These are phyloP conservation scores for Tupiocoris notatus DNA, from an alignment of 2,888 invertebrate genomes.

Conservation along the genomic window DNA sequence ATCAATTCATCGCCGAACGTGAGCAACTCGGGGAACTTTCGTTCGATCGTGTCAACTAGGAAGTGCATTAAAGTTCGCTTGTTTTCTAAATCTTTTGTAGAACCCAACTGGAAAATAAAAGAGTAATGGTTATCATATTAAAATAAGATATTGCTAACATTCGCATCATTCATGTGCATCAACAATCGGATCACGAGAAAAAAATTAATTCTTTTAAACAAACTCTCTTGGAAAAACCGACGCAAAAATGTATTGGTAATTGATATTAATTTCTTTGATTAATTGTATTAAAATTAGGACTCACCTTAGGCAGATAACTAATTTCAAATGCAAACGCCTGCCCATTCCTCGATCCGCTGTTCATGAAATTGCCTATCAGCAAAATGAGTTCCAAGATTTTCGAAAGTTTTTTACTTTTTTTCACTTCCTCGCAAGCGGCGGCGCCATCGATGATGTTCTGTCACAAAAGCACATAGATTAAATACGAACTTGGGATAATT, in stretches of 20 bases:
- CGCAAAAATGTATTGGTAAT: too few relatives aligned
- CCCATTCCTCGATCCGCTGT: conserved; percentile 89
- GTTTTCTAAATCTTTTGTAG: conserved; percentile 91
- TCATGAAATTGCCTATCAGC: conserved; percentile 94
- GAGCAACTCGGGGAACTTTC: conserved; percentile 80
- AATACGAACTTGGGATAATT: neutral
- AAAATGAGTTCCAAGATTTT: conserved; percentile 85
- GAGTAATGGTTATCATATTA: too few relatives aligned
- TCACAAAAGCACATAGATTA: neutral
- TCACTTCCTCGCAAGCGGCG: conserved; percentile 92
- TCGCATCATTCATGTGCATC: too few relatives aligned
- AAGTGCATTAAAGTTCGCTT: conserved; percentile 91
- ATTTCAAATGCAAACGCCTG: conserved; percentile 96
- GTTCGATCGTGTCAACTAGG: conserved; percentile 82
- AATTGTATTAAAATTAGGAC: too few relatives aligned
- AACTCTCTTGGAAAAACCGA: too few relatives aligned
- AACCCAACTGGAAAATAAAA: conserved; percentile 75
- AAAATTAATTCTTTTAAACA: too few relatives aligned
- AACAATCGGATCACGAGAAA: too few relatives aligned
- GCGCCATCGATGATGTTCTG: conserved; percentile 91
- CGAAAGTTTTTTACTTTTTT: conserved; percentile 83
- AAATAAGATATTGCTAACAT: too few relatives aligned
- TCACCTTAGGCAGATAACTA: conserved; percentile 87
- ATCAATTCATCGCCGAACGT: conserved; percentile 83
- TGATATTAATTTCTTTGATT: too few relatives aligned